Evolutionary conservation across 2,888 invertebrate species (phyloP).

Genomic region (Trichopria drosophilae): DNA sequence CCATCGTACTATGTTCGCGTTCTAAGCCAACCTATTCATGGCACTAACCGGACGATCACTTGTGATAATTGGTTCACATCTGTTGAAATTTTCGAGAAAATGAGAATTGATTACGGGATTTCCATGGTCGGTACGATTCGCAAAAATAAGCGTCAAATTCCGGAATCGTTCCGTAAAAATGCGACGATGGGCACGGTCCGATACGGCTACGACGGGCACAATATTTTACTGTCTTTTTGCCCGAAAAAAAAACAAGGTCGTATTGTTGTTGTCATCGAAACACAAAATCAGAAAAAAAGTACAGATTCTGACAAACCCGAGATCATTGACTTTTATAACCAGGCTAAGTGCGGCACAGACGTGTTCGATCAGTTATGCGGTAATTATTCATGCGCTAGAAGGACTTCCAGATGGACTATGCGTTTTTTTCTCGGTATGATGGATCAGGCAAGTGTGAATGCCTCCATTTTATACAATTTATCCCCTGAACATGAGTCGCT

Average conservation of each 20-base stretch:
- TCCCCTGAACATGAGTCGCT: too few species aligned
- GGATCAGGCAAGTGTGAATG: too few species aligned
- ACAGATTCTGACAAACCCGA: too few species aligned
- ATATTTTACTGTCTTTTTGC: constrained; percentile 11
- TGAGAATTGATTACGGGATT: background rate
- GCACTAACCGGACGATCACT: constrained; percentile 5
- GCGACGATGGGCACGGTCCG: constrained; percentile 1
- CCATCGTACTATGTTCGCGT: constrained; percentile 19
- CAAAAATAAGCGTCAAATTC: constrained; percentile 31
- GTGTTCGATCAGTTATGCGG: too few species aligned
- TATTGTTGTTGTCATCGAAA: constrained; percentile 9
- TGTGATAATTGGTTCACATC: constrained; percentile 15
- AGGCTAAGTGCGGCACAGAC: too few species aligned
- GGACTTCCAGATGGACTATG: constrained; percentile 1
- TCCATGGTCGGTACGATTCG: constrained; percentile 4
- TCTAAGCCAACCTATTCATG: constrained; percentile 7
- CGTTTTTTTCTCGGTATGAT: too few species aligned
- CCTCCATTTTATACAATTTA: too few species aligned
- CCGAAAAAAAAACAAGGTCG: constrained; percentile 7
- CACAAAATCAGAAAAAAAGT: constrained; percentile 4
- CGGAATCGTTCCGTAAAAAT: constrained; percentile 1
- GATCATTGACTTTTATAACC: too few species aligned
- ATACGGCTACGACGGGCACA: too few species aligned
- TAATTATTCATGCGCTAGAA: too few species aligned
- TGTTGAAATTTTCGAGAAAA: background rate